Evolutionary conservation across 2,797 vertebrate species (phyloP), one percentile per base, ranked within the genome.

Genomic region (Hipposideros larvatus): DNA sequence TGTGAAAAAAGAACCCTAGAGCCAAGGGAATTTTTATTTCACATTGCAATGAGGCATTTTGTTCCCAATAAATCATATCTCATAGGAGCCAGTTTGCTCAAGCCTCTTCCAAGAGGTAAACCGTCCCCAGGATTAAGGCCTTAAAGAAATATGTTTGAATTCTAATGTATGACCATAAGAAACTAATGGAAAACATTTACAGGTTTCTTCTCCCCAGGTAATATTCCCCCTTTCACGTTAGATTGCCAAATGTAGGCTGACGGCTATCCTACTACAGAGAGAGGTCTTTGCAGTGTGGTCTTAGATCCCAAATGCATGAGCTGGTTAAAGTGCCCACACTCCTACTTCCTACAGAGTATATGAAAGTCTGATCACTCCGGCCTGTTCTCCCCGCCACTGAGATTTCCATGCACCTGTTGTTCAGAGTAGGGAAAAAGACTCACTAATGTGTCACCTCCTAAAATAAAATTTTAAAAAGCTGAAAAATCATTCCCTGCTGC

Each of bases 81-180:
- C 26, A 24, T 13, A 70, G 51, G 37, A 96, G 16, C 2, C 61
- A 78, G 87, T 96, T 78, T 87, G n/a, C 48, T 92, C 26, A 79
- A 92, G 37, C 66, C 57, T 94, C 90, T 95, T 95, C 48, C 66
- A 85, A 77, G 63, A 53, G 34, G 87, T 51, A 97, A 96, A 71
- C 10, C 57, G 71, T 92, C 37, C 61, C 77, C 26, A 55, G 48
- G 74, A 87, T 90, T 88, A 90, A 78, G 57, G 28, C 24, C 61
- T 94, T 93, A 80, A 96, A 92, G 55, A 97, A 92, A 91, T 73
- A 93, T 19, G 37, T 87, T 91, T 87, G 77, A 82, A 85, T 96
- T 80, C 86, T 96, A 95, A 95, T 73, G 14, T 65, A 70, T 68
- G 34, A 80, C 63, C 65, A 85, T 91, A 95, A 93, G 74, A 90